Evolutionary conservation across 2,113 vertebrate genomes (phyloP).

Genomic region (Pseudonaja textilis): DNA sequence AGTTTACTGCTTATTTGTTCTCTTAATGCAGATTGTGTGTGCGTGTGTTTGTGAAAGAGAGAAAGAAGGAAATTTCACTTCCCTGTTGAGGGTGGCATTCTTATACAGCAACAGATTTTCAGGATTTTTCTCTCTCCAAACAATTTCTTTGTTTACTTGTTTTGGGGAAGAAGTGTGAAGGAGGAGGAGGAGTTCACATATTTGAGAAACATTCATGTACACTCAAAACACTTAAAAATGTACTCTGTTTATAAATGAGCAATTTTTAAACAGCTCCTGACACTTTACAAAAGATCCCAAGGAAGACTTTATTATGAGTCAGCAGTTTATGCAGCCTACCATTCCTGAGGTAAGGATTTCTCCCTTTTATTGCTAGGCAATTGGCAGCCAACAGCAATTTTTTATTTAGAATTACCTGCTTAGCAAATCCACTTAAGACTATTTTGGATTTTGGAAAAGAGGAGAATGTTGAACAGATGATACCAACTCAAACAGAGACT

Average conservation of each 20-base stretch:
- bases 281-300: conserved; percentile 14
- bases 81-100: background rate
- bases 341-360: conserved; percentile 8
- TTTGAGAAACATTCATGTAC: conserved; percentile 13
- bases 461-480: background rate
- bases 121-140: background rate
- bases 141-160: background rate
- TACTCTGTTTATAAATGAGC: conserved; percentile 12
- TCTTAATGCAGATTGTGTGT: background rate
- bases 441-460: background rate
- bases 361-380: conserved; percentile 14
- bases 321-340: conserved; percentile 23
- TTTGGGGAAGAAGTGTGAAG: background rate
- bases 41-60: background rate
- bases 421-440: background rate
- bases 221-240: background rate
- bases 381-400: background rate
- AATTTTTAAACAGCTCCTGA: conserved; percentile 10
- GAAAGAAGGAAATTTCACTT: background rate
- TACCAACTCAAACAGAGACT: background rate
- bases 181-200: background rate
- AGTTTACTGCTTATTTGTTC: background rate
- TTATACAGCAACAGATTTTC: background rate
- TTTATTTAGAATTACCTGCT: background rate
- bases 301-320: conserved; percentile 31